Base-by-base conservation (phyloP, 1,140 invertebrate species). In the Antheraea mylitta region DNA sequence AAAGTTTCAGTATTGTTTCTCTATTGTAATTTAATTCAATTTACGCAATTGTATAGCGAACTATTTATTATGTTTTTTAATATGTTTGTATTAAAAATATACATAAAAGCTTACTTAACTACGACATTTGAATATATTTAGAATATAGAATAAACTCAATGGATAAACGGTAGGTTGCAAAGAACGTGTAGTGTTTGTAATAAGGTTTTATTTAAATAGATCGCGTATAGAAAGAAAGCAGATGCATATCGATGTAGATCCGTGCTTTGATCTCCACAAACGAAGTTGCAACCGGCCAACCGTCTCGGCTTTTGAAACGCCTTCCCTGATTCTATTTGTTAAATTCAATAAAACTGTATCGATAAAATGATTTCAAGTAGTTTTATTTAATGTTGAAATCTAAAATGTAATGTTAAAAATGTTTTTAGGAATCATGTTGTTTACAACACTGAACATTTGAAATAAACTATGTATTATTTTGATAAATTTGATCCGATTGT, bases 141-240 rank as follows among this genome's bases (percentile, higher is more conserved):
- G 30, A 63, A 30, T 63, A 63, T 36, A 63, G 18, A 42, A 42
- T 42, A 9, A 9, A 42, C 7, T 42, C 7, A 42, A 42, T 42
- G 38, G 7, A 42, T 9, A 42, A 42, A 42, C 22, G 22, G 22
- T 30, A 30, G 4, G 38, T 42, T 3, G 38, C 6, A 53, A 53
- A 6, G 45, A 16, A 13, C 5, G 45, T 53, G 13, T 53, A 10
- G 45, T 16, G 16, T 64, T 38, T 48, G 42, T 37, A n/a, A n/a
- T n/a, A 42, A 70, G 69, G 68, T 73, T 67, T 73, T 73, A 73
- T 73, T 70, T 73, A 73, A 73, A 69, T 69, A 38, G 66, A 62
- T 67, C 68, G 53, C 19, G n/a, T 58, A 48, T 69, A 38, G 19
- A 60, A n/a, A 38, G 19, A 60, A 67, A 19, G 38, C 60, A 62